Base-by-base conservation (phyloP, 2,888 invertebrate genomes). In the Crocallis elinguaria region DNA sequence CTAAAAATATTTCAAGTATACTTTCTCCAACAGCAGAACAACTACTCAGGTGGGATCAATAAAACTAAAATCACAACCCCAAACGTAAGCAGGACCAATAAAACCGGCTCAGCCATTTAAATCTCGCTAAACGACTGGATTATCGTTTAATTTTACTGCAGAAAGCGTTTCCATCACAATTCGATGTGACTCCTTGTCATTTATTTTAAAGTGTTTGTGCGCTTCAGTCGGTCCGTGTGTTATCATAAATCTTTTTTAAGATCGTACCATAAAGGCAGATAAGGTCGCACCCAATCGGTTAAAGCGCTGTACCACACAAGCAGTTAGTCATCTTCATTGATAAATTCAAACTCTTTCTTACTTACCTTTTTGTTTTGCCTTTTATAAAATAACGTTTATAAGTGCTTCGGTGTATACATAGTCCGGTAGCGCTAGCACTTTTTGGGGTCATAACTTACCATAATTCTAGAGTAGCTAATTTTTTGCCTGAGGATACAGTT, bases 71-170 rank as follows among this genome's bases (percentile, higher is more conserved):
- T 77, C 76, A 69, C 73, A 77, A 75, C 69, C 75, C 77, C 75
- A 72, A 73, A 79, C 80, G 80, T 80, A 83, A 79, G 77, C 70
- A 77, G 80, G 72, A 64, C 79, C 84, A 82, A 89, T 89, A 89
- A 90, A 88, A 84, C 64, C 57, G 66, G 69, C 80, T 86, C 82
- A 86, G 80, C 87, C 81, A 84, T 85, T 90, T 88, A 88, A 89
- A 89, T 86, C 86, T 82, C 84, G 79, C 88, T 87, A 88, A 90
- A 88, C 87, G 88, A 82, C 85, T 74, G 84, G 77, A 85, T 89
- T 90, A 90, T 90, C 86, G 89, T 91, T 89, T 90, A 88, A 89
- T 90, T 91, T 90, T 89, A 91, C 89, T 90, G 89, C 90, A 89
- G 86, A 88, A 86, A 88, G 84, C 85, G 88, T 90, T 90, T 89